Evolutionary conservation across 2,888 invertebrate species (phyloP).

Genomic region (Mesorhabditis belari): DNA sequence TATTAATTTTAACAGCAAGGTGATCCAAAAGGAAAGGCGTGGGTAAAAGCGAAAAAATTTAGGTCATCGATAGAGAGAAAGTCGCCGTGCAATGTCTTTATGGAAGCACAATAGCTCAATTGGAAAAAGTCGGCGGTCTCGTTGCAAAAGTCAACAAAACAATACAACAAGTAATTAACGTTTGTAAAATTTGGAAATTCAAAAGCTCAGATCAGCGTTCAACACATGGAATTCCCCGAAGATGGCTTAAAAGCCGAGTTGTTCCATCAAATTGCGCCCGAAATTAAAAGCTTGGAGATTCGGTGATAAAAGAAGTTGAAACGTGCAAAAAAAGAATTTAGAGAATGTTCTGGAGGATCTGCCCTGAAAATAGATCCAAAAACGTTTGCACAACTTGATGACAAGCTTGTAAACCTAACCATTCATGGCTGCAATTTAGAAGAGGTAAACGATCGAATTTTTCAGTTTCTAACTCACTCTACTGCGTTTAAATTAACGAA

Average conservation of each 20-base stretch:
- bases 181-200: background rate
- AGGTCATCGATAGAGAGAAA: constrained; percentile 16
- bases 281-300: constrained; percentile 22
- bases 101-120: constrained; percentile 40
- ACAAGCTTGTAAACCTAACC: constrained; percentile 25
- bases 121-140: constrained; percentile 27
- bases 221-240: constrained; percentile 34
- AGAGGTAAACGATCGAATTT: too few relatives aligned
- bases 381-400: constrained; percentile 23
- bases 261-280: constrained; percentile 20
- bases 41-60: too few relatives aligned
- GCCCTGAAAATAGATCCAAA: constrained; percentile 16
- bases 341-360: constrained; percentile 21
- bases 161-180: constrained; percentile 22
- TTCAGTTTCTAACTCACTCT: too few relatives aligned
- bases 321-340: background rate
- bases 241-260: constrained; percentile 13
- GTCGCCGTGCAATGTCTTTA: constrained; percentile 35
- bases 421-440: constrained; percentile 40
- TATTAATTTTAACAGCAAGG: too few relatives aligned
- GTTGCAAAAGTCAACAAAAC: constrained; percentile 33
- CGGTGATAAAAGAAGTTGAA: too few relatives aligned
- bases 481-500: background rate
- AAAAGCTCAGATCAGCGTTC: constrained; percentile 26
- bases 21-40: too few relatives aligned